These are phyloP conservation scores for Atherinosoma microstoma DNA, from an alignment of 2,797 vertebrate genomes.

Conservation along the genomic window DNA sequence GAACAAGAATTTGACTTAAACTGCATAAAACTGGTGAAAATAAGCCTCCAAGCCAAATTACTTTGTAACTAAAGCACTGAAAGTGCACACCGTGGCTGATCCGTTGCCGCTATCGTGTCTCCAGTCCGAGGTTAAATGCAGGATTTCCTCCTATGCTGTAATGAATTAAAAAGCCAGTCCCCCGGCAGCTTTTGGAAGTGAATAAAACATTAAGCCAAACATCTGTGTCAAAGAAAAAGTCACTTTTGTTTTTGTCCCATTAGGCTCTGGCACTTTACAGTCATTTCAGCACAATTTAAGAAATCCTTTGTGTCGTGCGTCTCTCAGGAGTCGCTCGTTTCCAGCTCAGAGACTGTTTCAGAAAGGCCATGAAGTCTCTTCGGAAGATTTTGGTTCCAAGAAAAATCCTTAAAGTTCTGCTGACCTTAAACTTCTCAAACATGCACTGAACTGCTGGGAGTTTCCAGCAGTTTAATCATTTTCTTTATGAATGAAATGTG, in stretches of 20 bases:
- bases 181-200: neutral
- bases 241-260: neutral
- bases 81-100: neutral
- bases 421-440: neutral
- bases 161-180: neutral
- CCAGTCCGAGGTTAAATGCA: neutral
- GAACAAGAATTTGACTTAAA: neutral
- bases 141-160: neutral
- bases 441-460: neutral
- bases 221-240: neutral
- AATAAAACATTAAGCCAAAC: neutral
- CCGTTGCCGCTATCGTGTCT: neutral
- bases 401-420: neutral
- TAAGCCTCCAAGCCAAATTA: too few relatives aligned
- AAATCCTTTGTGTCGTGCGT: neutral
- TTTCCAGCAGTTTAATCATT: neutral
- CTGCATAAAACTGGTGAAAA: neutral
- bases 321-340: conserved; percentile 1
- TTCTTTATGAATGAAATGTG: neutral
- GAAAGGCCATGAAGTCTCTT: neutral
- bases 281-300: neutral
- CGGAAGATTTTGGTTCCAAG: neutral
- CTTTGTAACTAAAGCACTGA: too few relatives aligned
- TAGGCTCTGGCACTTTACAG: neutral
- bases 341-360: neutral